These are phyloP conservation scores for Intellagama lesueurii DNA, from an alignment of 2,797 vertebrate genomes.

Conservation along the genomic window DNA sequence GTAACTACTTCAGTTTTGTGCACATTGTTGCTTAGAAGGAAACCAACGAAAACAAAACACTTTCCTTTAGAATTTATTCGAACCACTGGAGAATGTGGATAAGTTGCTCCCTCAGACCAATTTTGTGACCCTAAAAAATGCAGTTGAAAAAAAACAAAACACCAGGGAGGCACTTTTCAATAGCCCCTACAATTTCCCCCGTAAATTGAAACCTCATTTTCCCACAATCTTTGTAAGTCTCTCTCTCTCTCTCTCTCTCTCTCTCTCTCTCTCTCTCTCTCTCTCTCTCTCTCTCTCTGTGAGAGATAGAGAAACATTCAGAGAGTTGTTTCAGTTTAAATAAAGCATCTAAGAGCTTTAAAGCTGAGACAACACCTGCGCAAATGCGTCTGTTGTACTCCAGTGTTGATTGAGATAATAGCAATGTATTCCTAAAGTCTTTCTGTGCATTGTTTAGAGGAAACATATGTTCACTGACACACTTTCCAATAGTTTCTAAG, in stretches of 20 bases:
- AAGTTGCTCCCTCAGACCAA: no score
- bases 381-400: not conserved
- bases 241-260: no score
- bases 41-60: not conserved
- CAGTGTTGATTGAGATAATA: constrained; percentile 27
- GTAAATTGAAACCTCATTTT: not conserved
- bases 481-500: constrained; percentile 25
- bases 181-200: not conserved
- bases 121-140: no score
- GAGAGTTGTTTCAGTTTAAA: not conserved
- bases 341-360: not conserved
- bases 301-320: no score
- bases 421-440: constrained; percentile 22
- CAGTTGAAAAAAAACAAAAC: not conserved
- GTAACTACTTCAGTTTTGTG: not conserved
- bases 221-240: not conserved
- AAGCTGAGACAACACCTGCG: not conserved
- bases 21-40: not conserved
- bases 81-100: not conserved
- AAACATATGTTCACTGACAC: constrained; percentile 36
- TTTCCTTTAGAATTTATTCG: not conserved
- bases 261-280: no score
- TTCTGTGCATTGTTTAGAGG: constrained; percentile 31
- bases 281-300: no score
- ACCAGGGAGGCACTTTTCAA: not conserved